Conservation (phyloP, 2,888 invertebrate genomes). For the Andrena camellia region DNA sequence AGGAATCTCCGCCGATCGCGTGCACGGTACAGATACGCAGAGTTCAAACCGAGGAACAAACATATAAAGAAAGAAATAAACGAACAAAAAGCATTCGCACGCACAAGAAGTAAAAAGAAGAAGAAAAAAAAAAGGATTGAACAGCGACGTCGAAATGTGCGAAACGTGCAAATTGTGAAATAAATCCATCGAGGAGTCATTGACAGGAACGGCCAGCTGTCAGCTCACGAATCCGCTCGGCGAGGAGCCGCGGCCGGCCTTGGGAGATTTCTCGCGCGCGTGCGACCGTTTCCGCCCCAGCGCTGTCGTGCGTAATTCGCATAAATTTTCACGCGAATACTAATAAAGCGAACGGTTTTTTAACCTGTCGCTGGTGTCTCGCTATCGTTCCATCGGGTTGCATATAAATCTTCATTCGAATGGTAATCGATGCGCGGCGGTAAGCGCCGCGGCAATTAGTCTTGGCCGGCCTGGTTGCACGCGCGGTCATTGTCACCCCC, state of each 20-base stretch:
- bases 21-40: neutral
- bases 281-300: constrained; percentile 36
- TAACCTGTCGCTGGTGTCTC: constrained; percentile 16
- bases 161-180: neutral
- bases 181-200: neutral
- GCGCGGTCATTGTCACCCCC: constrained; percentile 1
- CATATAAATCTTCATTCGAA: constrained; percentile 48
- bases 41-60: too few species aligned
- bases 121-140: too few species aligned
- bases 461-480: neutral
- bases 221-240: neutral
- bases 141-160: neutral
- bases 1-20: neutral
- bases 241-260: constrained; percentile 6
- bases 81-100: neutral
- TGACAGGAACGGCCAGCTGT: constrained; percentile 1
- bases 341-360: constrained; percentile 25
- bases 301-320: constrained; percentile 26
- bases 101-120: neutral
- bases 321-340: constrained; percentile 37
- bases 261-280: constrained; percentile 23
- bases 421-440: constrained; percentile 41
- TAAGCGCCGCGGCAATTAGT: constrained; percentile 3
- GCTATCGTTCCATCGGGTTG: neutral
- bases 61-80: too few species aligned